Evolutionary conservation across 2,113 vertebrate genomes (phyloP), one percentile per base, ranked within the genome.

Genomic region (Neomonachus schauinslandi): DNA sequence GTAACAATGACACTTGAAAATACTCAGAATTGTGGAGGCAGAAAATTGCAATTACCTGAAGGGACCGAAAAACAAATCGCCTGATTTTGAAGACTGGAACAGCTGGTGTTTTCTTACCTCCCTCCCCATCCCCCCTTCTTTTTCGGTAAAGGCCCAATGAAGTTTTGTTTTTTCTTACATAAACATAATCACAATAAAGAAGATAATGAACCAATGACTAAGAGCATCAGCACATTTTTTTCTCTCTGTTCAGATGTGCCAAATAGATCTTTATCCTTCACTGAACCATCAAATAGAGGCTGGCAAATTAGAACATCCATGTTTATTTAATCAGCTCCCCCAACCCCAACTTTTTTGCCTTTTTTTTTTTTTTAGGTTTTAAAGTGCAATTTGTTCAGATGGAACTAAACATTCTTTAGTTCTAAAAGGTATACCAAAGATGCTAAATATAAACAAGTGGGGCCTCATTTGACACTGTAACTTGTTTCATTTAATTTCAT

Each of bases 121-220:
- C 69, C 22, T 4, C 8, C 4, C 7, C 8, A 9, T 46, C 19
- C 11, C 10, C 2, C 16, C 49, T 5, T 19, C 15, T 77, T 89
- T 79, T 65, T 88, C 49, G 46, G 39, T 95, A 94, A 95, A 91
- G 89, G 49, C 21, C 71, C 88, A 85, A 11, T 93, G 74, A 92
- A 84, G 65, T 97, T 95, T 86, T 96, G 57, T 76, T 90, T 97
- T 97, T 97, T 82, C 85, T 88, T 92, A 61, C n/a, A 59, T 94
- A 93, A 82, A 93, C n/a, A 81, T 82, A 96, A 89, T 95, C 83
- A 94, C 63, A 95, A 69, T 97, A 94, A 92, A 94, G 84, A 79
- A 63, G 91, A 97, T 96, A 97, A 97, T 97, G 96, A 97, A 97
- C 46, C 76, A 97, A 53, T 97, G 96, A 97, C 91, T 94, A 95